A percentile compares a stretch with the other conserved stretches of the same genome.
These are phyloP conservation scores for Lysiphlebus fabarum DNA, from an alignment of 1,140 invertebrate species.

Conservation along the genomic window DNA sequence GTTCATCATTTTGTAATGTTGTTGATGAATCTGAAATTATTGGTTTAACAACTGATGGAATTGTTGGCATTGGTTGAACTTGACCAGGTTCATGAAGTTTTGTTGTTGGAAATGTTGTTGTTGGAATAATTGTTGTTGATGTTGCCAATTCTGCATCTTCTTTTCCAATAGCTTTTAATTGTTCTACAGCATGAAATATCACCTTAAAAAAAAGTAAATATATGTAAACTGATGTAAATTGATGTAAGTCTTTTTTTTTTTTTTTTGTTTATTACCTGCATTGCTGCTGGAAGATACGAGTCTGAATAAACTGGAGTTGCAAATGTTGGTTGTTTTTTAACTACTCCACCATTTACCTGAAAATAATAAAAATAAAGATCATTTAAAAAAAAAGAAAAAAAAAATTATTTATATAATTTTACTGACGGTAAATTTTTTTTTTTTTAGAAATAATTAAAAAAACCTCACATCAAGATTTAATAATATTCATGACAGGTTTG, in stretches of 20 bases:
- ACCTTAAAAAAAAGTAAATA: conserved; percentile 34
- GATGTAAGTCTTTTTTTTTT: conserved; percentile 5
- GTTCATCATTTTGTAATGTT: too few species aligned
- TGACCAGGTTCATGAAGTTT: conserved; percentile 37
- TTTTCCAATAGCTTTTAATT: conserved; percentile 35
- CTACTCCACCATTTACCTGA: conserved; percentile 30
- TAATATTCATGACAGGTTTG: too few species aligned
- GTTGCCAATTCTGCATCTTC: conserved; percentile 29
- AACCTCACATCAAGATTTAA: too few species aligned
- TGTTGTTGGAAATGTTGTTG: conserved; percentile 30
- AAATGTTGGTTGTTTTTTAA: conserved; percentile 42
- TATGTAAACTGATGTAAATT: too few species aligned
- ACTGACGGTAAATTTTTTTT: too few species aligned
- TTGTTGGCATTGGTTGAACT: conserved; percentile 29
- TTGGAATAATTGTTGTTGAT: conserved; percentile 24
- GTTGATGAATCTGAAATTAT: neutral
- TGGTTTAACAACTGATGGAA: neutral
- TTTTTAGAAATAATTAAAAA: too few species aligned
- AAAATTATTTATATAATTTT: too few species aligned
- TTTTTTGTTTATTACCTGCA: conserved; percentile 39
- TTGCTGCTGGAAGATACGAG: conserved; percentile 44
- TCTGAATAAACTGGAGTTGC: conserved; percentile 41
- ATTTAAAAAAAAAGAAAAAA: too few species aligned
- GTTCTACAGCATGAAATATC: conserved; percentile 47
- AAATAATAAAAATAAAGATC: conserved; percentile 21